Percentiles rank a stretch among this genome's conserved stretches.
Conservation (phyloP, 2,797 vertebrate species). For the Coracias cyanogaster region DNA sequence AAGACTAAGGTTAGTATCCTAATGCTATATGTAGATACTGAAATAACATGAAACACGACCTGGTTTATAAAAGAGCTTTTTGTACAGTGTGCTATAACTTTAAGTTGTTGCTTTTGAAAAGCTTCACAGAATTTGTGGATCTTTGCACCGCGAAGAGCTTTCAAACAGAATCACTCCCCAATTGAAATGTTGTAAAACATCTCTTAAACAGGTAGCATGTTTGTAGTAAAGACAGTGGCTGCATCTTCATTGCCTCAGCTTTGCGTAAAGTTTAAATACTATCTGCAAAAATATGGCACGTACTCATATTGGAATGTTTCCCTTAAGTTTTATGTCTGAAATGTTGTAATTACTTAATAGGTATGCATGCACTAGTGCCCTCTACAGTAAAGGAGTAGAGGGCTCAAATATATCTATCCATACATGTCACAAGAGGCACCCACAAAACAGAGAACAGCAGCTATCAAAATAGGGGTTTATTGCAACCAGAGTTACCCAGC, state of each 20-base stretch:
- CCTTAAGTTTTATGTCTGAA: neutral
- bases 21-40: neutral
- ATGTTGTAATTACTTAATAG: neutral
- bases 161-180: neutral
- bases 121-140: neutral
- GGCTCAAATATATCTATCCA: neutral
- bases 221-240: neutral
- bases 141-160: neutral
- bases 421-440: too few species aligned
- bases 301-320: neutral
- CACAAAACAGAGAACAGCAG: too few species aligned
- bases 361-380: neutral
- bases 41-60: neutral
- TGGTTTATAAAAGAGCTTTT: neutral
- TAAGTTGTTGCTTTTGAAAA: neutral
- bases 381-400: neutral
- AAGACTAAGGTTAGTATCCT: neutral
- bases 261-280: neutral
- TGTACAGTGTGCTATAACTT: neutral
- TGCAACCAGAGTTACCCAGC: too few species aligned
- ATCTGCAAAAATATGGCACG: neutral
- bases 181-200: neutral
- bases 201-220: neutral
- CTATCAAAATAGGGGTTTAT: too few species aligned
- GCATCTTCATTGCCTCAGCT: neutral